phyloP scores from a whole-genome alignment of 2,888 invertebrate genomes.

The Drosophila formosana region DNA sequence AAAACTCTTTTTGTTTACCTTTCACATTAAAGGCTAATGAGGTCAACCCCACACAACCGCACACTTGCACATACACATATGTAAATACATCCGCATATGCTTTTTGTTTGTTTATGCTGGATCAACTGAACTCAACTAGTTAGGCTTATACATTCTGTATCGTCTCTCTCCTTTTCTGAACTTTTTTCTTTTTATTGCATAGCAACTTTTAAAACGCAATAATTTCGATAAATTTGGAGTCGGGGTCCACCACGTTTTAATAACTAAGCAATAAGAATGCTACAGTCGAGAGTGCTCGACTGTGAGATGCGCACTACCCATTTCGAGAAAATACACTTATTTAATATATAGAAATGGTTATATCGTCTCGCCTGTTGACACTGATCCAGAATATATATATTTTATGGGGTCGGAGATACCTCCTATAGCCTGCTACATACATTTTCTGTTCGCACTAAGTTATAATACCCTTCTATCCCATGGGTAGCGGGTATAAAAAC shows the following conservation, averaged over 20 bases:
- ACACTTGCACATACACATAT: not conserved
- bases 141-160: slow-evolving; percentile 8
- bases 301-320: no score
- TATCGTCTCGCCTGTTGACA: no score
- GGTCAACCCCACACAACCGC: slow-evolving; percentile 28
- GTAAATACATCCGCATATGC: slow-evolving; percentile 15
- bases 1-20: slow-evolving; percentile 66
- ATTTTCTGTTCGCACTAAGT: no score
- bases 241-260: not conserved
- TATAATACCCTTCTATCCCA: no score
- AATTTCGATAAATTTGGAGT: not conserved
- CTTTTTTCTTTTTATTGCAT: not conserved
- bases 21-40: slow-evolving; percentile 53
- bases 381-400: no score
- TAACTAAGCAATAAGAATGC: no score
- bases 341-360: no score
- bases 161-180: not conserved
- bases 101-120: slow-evolving; percentile 38
- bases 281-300: no score
- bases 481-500: not conserved
- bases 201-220: not conserved
- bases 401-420: no score
- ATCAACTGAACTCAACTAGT: slow-evolving; percentile 11
- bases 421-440: no score
- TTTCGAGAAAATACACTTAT: no score